Conservation (phyloP, 2,888 invertebrate genomes). For the Metallyticus violacea region DNA sequence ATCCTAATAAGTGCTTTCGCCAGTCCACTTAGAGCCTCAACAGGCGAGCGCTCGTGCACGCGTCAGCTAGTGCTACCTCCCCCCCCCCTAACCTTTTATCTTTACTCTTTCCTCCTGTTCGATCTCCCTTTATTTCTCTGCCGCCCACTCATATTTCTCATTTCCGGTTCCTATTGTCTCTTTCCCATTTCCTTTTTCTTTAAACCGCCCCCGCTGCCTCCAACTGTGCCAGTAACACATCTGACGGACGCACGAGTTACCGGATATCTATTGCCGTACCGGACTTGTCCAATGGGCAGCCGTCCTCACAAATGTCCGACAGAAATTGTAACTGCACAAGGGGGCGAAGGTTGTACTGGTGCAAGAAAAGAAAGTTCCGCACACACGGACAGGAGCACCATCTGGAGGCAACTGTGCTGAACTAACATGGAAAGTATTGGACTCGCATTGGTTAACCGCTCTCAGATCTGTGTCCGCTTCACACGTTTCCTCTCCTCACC, state of each 20-base stretch:
- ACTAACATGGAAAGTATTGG: conserved; percentile 30
- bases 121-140: background rate
- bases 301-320: background rate
- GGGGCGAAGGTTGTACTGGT: background rate
- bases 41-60: background rate
- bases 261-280: too few relatives aligned
- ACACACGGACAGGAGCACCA: background rate
- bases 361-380: background rate
- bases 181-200: background rate
- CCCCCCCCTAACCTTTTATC: background rate
- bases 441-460: conserved; percentile 28
- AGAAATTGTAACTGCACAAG: background rate
- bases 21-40: background rate
- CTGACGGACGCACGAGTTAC: background rate
- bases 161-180: background rate
- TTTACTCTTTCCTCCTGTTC: background rate
- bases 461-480: background rate
- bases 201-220: background rate
- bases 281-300: background rate
- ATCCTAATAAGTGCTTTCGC: background rate
- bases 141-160: background rate
- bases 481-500: background rate
- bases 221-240: background rate
- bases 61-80: background rate
- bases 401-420: conserved; percentile 29